Evolutionary conservation across 2,888 invertebrate species (phyloP), one percentile per base, ranked within the genome.

Genomic region (Baronia brevicornis): DNA sequence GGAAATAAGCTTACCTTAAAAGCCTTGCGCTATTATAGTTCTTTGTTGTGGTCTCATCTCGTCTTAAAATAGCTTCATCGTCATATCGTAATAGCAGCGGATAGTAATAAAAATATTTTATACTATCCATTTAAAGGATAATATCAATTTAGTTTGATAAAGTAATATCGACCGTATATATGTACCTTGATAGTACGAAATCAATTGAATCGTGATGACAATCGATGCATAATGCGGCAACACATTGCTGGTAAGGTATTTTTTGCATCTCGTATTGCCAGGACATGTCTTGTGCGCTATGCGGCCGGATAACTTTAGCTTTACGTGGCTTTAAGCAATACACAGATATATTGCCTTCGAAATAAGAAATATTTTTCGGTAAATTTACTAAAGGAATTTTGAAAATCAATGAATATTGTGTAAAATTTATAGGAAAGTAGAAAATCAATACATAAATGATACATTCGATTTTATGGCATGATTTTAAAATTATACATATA

Each of bases 41-140:
- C 48, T 65, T 60, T 65, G 59, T 64, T 64, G 68, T 48, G 60
- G 62, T 64, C 52, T 43, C 49, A 48, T 54, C 54, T 43, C 39
- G 19, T 48, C 54, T 61, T 51, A 59, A 65, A 73, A 73, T 70
- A 69, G 60, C 63, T 56, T 54, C 53, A 62, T 63, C 53, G 51
- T n/a, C n/a, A n/a, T 42, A 45, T 50, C 51, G 49, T 63, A 60
- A 65, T 66, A 62, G 60, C 48, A 47, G 45, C 54, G 55, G 45
- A 49, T 47, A 43, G 58, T 64, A 67, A 72, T 72, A 74, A 70
- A 70, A 70, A 69, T 65, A 66, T 63, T 69, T 58, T 55, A 55
- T 48, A 47, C 50, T 43, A 44, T 41, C 31, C 38, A 38, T 41
- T 46, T 48, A 48, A 44, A 43, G 38, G 20, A 43, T 50, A 48